Evolutionary conservation across 2,888 invertebrate species (phyloP).

Genomic region (Minunthozetes semirufus): DNA sequence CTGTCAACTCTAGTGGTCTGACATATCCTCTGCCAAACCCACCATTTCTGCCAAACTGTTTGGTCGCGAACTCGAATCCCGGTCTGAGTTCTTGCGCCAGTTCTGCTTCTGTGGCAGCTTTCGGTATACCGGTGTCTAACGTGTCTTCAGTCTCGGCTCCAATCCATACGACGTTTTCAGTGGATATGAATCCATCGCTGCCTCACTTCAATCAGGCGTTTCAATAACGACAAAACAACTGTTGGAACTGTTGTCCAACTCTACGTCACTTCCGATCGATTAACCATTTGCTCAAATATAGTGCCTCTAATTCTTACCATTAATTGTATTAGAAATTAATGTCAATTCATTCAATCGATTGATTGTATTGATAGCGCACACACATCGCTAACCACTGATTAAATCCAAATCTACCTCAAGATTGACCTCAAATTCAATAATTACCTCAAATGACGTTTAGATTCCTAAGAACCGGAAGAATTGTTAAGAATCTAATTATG

Average conservation of each 20-base stretch:
- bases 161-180: constrained; percentile 15
- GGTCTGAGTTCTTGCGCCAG: constrained; percentile 9
- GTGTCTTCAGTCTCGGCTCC: not conserved
- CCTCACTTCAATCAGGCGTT: constrained; percentile 43
- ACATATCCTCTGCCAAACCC: constrained; percentile 5
- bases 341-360: not conserved
- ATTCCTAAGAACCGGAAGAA: not conserved
- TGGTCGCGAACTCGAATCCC: not conserved
- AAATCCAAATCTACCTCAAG: not conserved
- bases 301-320: constrained; percentile 11
- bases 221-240: constrained; percentile 37
- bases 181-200: constrained; percentile 39
- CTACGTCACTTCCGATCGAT: not conserved
- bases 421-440: not conserved
- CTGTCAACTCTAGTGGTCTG: constrained; percentile 9
- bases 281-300: constrained; percentile 20
- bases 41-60: constrained; percentile 21
- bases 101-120: constrained; percentile 18
- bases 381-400: not conserved
- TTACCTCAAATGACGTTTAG: not conserved
- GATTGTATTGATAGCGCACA: constrained; percentile 20
- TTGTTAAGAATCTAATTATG: not conserved
- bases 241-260: not conserved
- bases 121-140: constrained; percentile 27
- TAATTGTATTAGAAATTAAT: not conserved